Percentiles rank a stretch among this genome's conserved stretches.
These are phyloP conservation scores for Solea solea DNA, from an alignment of 2,113 vertebrate genomes.

Conservation along the genomic window DNA sequence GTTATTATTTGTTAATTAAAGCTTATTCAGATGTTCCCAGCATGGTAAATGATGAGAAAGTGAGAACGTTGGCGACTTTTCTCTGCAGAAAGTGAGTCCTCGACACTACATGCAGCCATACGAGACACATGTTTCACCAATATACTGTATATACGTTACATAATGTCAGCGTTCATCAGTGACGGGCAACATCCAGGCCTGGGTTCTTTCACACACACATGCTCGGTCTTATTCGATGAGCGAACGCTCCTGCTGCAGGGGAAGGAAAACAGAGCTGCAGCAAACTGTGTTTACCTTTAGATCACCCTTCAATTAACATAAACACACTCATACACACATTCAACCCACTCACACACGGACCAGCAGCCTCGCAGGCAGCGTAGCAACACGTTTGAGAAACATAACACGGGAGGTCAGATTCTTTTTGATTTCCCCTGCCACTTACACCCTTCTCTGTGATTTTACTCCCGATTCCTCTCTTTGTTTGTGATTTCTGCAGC, in stretches of 20 bases:
- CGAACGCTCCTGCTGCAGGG: slow-evolving; percentile 6
- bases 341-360: background rate
- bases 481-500: too few species aligned
- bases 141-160: background rate
- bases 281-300: slow-evolving; percentile 39
- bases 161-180: slow-evolving; percentile 3
- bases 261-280: slow-evolving; percentile 32
- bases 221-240: slow-evolving; percentile 27
- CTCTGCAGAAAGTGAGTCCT: too few species aligned
- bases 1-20: too few species aligned
- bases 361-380: background rate
- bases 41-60: too few species aligned
- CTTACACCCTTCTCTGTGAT: too few species aligned
- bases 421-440: too few species aligned
- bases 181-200: background rate
- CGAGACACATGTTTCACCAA: too few species aligned
- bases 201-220: too few species aligned
- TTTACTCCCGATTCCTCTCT: too few species aligned
- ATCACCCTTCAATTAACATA: slow-evolving; percentile 29
- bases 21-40: too few species aligned
- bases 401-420: slow-evolving; percentile 33
- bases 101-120: too few species aligned
- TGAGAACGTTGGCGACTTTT: too few species aligned
- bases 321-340: slow-evolving; percentile 22
- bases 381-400: slow-evolving; percentile 37